Conservation (phyloP, 2,113 vertebrate genomes). For the Corydoras sp. region DNA sequence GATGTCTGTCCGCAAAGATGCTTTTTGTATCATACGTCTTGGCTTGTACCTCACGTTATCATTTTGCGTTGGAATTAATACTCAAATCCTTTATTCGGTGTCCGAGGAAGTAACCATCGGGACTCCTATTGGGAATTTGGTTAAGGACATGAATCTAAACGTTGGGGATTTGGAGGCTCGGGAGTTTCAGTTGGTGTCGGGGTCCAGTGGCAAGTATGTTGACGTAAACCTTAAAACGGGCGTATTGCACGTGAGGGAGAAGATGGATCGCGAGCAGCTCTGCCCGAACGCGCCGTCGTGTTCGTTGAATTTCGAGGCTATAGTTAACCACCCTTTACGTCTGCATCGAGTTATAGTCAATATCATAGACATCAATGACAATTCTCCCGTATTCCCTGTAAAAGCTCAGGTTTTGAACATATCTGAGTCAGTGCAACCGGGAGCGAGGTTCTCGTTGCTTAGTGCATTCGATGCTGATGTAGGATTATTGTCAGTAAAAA, state of each 20-base stretch:
- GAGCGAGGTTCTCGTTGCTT: slow-evolving; percentile 26
- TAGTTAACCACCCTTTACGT: slow-evolving; percentile 36
- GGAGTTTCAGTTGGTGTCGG: slow-evolving; percentile 30
- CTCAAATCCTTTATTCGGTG: slow-evolving; percentile 34
- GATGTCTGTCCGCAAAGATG: slow-evolving; percentile 9
- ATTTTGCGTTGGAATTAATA: not conserved
- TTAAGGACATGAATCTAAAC: slow-evolving; percentile 32
- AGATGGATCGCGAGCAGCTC: slow-evolving; percentile 26
- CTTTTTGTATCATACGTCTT: not conserved
- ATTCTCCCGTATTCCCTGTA: slow-evolving; percentile 40
- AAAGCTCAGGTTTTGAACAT: slow-evolving; percentile 32
- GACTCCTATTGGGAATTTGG: slow-evolving; percentile 31
- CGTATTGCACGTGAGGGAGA: slow-evolving; percentile 27
- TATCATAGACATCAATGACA: slow-evolving; percentile 47
- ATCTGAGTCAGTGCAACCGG: slow-evolving; percentile 27
- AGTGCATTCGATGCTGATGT: slow-evolving; percentile 34
- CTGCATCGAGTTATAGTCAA: slow-evolving; percentile 32
- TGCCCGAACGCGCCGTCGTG: slow-evolving; percentile 22
- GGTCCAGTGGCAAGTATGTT: slow-evolving; percentile 26
- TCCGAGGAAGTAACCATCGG: slow-evolving; percentile 34
- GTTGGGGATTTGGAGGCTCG: slow-evolving; percentile 24
- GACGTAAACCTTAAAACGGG: slow-evolving; percentile 33
- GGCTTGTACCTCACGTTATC: slow-evolving; percentile 1
- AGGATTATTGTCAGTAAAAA: slow-evolving; percentile 33
- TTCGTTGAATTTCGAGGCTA: slow-evolving; percentile 33